phyloP scores from a whole-genome alignment of 2,113 vertebrate species.

The Holacanthus passer region DNA sequence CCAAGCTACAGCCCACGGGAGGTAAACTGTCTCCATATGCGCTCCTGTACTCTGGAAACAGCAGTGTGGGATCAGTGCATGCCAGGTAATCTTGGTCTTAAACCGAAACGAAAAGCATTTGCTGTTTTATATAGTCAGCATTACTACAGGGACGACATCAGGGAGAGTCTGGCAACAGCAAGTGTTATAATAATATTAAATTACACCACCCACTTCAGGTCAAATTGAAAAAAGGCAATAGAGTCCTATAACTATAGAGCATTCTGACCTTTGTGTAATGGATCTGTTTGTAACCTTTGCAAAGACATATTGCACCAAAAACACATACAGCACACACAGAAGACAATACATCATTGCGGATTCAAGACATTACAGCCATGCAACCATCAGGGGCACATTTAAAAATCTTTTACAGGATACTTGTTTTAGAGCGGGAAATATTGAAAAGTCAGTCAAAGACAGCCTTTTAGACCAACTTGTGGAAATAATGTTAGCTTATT shows the following conservation, averaged over 20 bases:
- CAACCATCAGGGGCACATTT: too few relatives aligned
- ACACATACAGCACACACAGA: neutral
- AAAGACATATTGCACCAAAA: neutral
- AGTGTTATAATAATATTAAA: conserved; percentile 3
- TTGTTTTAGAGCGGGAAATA: neutral
- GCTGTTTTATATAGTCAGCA: neutral
- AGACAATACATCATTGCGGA: neutral
- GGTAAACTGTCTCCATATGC: conserved; percentile 45
- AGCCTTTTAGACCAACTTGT: too few relatives aligned
- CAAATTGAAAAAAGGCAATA: neutral
- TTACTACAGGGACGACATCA: neutral
- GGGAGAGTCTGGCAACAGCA: conserved; percentile 1
- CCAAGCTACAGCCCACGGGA: conserved; percentile 8
- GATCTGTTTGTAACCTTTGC: neutral
- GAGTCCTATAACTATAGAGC: neutral
- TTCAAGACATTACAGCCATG: neutral
- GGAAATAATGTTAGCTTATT: too few relatives aligned
- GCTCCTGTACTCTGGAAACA: conserved; percentile 14
- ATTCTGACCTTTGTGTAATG: conserved; percentile 5
- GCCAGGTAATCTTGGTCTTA: conserved; percentile 20
- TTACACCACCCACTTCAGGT: conserved; percentile 20
- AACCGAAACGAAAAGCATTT: conserved; percentile 22
- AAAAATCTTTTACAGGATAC: too few relatives aligned
- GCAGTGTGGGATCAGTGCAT: neutral
- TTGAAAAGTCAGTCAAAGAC: neutral